Base-by-base conservation (phyloP, 2,797 vertebrate species). In the Gorsachius magnificus region DNA sequence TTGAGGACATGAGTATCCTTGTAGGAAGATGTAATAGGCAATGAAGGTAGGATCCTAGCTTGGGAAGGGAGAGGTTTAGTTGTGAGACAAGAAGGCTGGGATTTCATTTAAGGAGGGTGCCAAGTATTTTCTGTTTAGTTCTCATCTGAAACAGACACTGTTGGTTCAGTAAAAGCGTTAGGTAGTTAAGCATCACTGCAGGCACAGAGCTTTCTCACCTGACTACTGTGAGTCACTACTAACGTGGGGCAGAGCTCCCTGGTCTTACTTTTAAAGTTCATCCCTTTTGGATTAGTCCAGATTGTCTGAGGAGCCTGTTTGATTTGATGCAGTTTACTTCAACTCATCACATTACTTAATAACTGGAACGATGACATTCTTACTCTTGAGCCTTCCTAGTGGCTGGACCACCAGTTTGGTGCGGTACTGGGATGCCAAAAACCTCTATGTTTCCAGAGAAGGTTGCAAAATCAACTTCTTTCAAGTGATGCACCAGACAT, bases 191-290 rank as follows among this genome's bases (percentile, higher is more conserved):
- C 33, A 74, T 51, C 53, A 13, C 64, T 83, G 50, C 25, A 51
- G 43, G 54, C 16, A 51, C 43, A 50, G 29, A 36, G 24, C 14
- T 71, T 75, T 83, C 70, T 88, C 56, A 35, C 9, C 36, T 90
- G 71, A 15, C 33, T 89, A 8, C 29, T 45, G 26, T 10, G 9
- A 29, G 8, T 57, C 0, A 2, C 33, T 58, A 2, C 31, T 56
- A n/a, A 69, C 3, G 17, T 0, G 3, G 8, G 38, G 13, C 17
- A 70, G 16, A 78, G 17, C 25, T 45, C 1, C 0, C 20, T 54
- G 19, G 5, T 48, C 56, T 79, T 56, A 69, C 24, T 48, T 65
- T 70, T 29, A 38, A 28, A 45, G 24, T 51, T 85, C 13, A 6
- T 56, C 8, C 29, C 20, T 69, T 51, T 57, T n/a, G 1, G 2